Percentiles rank a stretch among this genome's conserved stretches.
Evolutionary conservation across 2,797 vertebrate genomes (phyloP).

Genomic region (Eulemur coronatus): DNA sequence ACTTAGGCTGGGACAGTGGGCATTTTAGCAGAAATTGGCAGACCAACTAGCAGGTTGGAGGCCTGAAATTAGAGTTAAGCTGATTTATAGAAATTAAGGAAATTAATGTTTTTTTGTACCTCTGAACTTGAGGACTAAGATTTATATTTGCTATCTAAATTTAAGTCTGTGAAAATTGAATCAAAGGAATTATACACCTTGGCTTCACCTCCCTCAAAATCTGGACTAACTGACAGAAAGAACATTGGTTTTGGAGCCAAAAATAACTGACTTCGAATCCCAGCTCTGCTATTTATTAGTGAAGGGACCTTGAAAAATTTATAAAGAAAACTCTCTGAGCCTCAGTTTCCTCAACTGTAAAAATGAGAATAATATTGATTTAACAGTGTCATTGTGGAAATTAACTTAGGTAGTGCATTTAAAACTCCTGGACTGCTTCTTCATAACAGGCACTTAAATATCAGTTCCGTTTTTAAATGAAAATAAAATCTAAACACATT

Average conservation of each 20-base stretch:
- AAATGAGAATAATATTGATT: neutral
- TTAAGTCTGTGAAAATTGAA: slow-evolving; percentile 29
- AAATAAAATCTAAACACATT: slow-evolving; percentile 48
- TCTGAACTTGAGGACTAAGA: neutral
- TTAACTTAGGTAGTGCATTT: neutral
- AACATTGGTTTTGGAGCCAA: neutral
- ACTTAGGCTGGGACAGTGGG: neutral
- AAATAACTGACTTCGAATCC: neutral
- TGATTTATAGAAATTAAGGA: neutral
- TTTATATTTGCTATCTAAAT: neutral
- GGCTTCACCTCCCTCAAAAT: neutral
- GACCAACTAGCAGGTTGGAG: neutral
- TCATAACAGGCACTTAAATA: neutral
- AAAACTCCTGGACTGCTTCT: neutral
- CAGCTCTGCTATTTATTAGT: neutral
- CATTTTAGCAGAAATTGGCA: neutral
- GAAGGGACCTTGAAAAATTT: neutral
- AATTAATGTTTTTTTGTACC: neutral
- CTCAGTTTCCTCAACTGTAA: neutral
- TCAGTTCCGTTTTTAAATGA: neutral
- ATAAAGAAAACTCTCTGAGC: neutral
- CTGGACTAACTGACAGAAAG: neutral
- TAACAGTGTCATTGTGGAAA: neutral
- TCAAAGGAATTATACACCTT: neutral
- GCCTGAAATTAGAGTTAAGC: neutral